These are phyloP conservation scores for Atethmia centrago DNA, from an alignment of 2,888 invertebrate genomes.

Conservation along the genomic window DNA sequence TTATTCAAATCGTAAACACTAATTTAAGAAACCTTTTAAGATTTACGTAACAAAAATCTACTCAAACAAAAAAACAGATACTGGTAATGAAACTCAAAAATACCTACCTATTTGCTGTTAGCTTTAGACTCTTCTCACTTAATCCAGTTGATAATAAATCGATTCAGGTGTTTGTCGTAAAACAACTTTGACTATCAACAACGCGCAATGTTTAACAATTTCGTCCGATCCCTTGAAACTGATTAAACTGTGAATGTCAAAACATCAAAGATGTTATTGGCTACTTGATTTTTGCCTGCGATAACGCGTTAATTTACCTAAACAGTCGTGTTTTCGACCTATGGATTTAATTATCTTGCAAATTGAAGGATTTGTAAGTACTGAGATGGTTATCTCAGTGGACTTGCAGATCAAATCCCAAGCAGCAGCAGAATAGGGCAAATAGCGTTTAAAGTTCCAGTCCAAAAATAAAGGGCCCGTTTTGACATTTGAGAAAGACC, in stretches of 20 bases:
- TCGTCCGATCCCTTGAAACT: constrained; percentile 38
- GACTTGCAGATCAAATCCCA: neutral
- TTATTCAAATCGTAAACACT: too few relatives aligned
- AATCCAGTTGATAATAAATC: constrained; percentile 45
- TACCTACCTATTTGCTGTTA: constrained; percentile 10
- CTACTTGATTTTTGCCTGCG: constrained; percentile 9
- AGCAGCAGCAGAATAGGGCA: neutral
- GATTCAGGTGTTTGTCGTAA: constrained; percentile 51
- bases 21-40: constrained; percentile 4
- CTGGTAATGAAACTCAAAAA: constrained; percentile 18
- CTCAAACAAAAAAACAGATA: neutral
- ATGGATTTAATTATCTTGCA: neutral
- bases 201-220: constrained; percentile 63
- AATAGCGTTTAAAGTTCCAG: too few relatives aligned
- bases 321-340: neutral
- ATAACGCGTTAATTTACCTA: constrained; percentile 6
- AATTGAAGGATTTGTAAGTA: neutral
- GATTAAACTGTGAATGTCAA: constrained; percentile 48
- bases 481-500: too few relatives aligned
- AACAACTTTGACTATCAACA: constrained; percentile 56
- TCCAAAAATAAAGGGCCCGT: too few relatives aligned
- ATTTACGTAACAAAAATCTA: neutral
- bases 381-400: neutral
- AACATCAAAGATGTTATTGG: constrained; percentile 30
- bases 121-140: neutral